Conservation (phyloP, 1,140 invertebrate genomes). For the Lepidurus couesii region DNA sequence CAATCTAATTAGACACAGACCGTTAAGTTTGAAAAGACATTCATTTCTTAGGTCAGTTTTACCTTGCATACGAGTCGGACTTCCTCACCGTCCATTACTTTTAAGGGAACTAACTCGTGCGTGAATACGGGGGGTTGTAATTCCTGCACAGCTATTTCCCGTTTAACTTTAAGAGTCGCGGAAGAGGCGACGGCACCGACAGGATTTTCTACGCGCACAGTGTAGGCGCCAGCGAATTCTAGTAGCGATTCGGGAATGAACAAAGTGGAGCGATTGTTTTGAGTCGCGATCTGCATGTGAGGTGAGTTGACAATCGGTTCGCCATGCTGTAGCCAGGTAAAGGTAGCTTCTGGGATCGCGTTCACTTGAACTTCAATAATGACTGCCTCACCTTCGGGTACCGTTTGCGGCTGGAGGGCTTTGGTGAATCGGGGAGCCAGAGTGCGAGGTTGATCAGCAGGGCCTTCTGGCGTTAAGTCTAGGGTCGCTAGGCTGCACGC, state of each 20-base stretch:
- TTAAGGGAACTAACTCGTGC: constrained; percentile 60
- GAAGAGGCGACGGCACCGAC: constrained; percentile 76
- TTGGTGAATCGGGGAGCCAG: constrained; percentile 66
- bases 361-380: constrained; percentile 70
- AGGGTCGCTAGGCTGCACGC: constrained; percentile 71
- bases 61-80: constrained; percentile 70
- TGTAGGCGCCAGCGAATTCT: constrained; percentile 70
- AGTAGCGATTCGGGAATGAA: constrained; percentile 67
- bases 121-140: constrained; percentile 67
- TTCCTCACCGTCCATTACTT: constrained; percentile 89
- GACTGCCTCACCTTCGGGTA: constrained; percentile 65
- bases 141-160: constrained; percentile 56
- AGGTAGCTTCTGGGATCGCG: constrained; percentile 70
- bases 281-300: constrained; percentile 63
- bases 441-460: constrained; percentile 49
- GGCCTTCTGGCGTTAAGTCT: constrained; percentile 50
- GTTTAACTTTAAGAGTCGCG: constrained; percentile 62
- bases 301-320: constrained; percentile 39
- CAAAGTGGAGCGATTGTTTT: constrained; percentile 72
- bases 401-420: constrained; percentile 62
- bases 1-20: constrained; percentile 43
- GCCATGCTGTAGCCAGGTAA: constrained; percentile 75
- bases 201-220: constrained; percentile 81
- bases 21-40: not conserved
- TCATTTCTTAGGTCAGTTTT: constrained; percentile 15